These are phyloP conservation scores for Schrankia costaestrigalis DNA, from an alignment of 2,888 invertebrate species.

Conservation along the genomic window DNA sequence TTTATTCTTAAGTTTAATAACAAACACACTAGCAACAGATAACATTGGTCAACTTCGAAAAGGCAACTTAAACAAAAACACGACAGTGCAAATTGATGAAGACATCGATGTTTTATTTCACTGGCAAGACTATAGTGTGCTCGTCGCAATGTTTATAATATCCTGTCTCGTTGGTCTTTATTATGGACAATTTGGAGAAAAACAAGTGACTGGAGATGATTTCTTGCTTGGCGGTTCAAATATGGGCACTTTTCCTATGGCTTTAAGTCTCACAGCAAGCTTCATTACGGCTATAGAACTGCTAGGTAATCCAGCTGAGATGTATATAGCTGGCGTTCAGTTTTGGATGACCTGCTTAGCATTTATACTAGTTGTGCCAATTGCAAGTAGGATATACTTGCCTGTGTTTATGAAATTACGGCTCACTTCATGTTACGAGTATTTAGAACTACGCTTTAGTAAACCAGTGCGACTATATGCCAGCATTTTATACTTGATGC, in stretches of 20 bases:
- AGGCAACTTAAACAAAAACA: too few species aligned
- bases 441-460: constrained; percentile 82
- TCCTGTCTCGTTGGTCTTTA: constrained; percentile 92
- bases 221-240: constrained; percentile 91
- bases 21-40: too few species aligned
- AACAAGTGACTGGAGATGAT: constrained; percentile 86
- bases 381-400: constrained; percentile 88
- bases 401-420: constrained; percentile 93
- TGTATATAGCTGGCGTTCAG: constrained; percentile 93
- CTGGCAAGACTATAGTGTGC: constrained; percentile 89
- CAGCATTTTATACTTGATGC: constrained; percentile 83
- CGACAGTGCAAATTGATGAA: too few species aligned
- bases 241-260: constrained; percentile 93
- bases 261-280: constrained; percentile 93
- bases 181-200: constrained; percentile 89
- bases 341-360: constrained; percentile 91
- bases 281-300: constrained; percentile 95
- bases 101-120: too few species aligned
- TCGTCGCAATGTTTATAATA: constrained; percentile 86
- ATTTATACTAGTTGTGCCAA: constrained; percentile 89
- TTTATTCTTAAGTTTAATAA: too few species aligned
- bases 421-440: constrained; percentile 92
- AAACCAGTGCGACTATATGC: constrained; percentile 82
- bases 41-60: too few species aligned
- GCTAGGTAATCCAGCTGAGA: constrained; percentile 94